A percentile compares a stretch with the other conserved stretches of the same genome.
These are phyloP conservation scores for Macrotus californicus DNA, from an alignment of 2,113 vertebrate species.

Conservation along the genomic window DNA sequence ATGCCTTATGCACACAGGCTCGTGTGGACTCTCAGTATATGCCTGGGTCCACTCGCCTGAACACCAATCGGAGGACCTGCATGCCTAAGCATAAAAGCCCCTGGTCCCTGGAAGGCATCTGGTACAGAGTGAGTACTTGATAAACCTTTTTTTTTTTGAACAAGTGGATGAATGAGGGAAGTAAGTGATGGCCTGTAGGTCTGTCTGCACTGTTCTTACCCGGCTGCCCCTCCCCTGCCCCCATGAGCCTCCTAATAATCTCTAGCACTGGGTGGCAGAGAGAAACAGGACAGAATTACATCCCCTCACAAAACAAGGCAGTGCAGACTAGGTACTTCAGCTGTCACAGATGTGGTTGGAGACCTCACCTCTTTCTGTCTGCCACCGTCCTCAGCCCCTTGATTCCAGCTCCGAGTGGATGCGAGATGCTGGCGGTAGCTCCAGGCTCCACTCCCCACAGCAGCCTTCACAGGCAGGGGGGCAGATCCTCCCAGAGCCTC, in stretches of 20 bases:
- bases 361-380: neutral
- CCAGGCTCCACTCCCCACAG: neutral
- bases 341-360: fast-evolving
- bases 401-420: neutral
- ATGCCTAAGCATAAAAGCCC: neutral
- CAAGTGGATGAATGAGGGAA: neutral
- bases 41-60: neutral
- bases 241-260: neutral
- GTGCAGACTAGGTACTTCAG: neutral
- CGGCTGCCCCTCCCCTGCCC: too few species aligned
- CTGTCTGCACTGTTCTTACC: neutral
- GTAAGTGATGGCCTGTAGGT: neutral
- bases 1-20: fast-evolving
- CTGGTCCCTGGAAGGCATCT: neutral
- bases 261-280: neutral
- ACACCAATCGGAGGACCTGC: neutral
- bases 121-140: neutral
- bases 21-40: neutral
- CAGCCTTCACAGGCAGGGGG: neutral
- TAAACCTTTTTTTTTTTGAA: neutral
- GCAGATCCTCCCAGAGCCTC: neutral
- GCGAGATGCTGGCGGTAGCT: fast-evolving
- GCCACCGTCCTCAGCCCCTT: neutral
- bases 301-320: neutral
- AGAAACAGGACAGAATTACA: neutral